phyloP scores from a whole-genome alignment of 2,797 vertebrate species.

The Xiphorhynchus erythropygius region DNA sequence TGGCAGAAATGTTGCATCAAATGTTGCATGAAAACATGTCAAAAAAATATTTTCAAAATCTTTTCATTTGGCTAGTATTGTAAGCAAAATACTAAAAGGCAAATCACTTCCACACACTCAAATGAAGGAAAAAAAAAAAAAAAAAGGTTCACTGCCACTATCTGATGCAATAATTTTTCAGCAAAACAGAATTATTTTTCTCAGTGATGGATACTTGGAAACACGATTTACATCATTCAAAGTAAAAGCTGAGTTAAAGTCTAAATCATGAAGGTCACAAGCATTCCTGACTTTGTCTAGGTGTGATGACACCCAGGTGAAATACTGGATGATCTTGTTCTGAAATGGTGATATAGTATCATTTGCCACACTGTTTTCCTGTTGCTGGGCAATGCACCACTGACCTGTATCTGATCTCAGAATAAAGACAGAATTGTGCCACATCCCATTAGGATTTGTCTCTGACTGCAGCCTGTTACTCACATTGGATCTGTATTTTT shows the following conservation, averaged over 20 bases:
- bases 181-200: not conserved
- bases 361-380: not conserved
- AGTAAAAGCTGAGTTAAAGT: not conserved
- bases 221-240: not conserved
- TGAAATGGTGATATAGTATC: not conserved
- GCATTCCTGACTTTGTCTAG: not conserved
- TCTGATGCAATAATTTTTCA: not conserved
- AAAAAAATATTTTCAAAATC: not conserved
- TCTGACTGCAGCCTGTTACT: not conserved
- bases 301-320: not conserved
- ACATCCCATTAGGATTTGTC: not conserved
- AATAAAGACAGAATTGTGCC: not conserved
- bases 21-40: not conserved
- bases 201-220: not conserved
- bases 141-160: not conserved
- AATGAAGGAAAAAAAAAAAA: not conserved
- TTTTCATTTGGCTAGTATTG: not conserved
- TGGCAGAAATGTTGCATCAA: not conserved
- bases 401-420: not conserved
- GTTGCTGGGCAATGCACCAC: not conserved
- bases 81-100: not conserved
- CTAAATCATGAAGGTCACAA: not conserved
- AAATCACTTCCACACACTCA: not conserved
- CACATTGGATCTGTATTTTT: not conserved
- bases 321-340: not conserved